A percentile compares a stretch with the other conserved stretches of the same genome.
Conservation (phyloP, 2,888 invertebrate genomes). For the Sacculina carcini region DNA sequence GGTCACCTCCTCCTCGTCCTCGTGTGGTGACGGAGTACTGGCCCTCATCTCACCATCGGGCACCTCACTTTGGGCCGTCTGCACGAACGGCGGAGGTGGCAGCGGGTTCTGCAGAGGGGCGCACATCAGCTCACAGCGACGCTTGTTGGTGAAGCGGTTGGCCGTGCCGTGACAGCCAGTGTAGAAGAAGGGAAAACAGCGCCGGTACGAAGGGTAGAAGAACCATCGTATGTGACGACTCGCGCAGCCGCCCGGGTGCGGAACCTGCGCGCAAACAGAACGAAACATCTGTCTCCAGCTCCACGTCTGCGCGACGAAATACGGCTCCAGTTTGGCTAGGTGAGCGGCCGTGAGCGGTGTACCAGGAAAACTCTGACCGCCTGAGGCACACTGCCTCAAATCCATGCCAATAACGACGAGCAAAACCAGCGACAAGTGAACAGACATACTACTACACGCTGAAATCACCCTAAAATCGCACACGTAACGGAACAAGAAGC, state of each 20-base stretch:
- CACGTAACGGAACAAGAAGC: too few relatives aligned
- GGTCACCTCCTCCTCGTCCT: too few relatives aligned
- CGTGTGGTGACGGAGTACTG: too few relatives aligned
- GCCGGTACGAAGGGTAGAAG: background rate
- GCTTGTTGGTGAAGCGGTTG: background rate
- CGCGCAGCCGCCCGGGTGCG: background rate
- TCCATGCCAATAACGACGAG: too few relatives aligned
- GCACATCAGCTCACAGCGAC: background rate
- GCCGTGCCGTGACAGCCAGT: background rate
- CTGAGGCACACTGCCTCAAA: too few relatives aligned
- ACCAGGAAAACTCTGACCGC: too few relatives aligned
- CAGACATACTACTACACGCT: too few relatives aligned
- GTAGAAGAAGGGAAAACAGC: background rate
- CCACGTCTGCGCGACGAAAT: background rate
- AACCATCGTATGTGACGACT: background rate
- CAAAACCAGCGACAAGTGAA: too few relatives aligned
- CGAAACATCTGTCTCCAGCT: background rate
- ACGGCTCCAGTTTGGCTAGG: background rate
- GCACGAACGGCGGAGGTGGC: background rate
- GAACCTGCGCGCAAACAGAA: background rate
- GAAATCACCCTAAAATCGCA: too few relatives aligned
- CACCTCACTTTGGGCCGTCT: too few relatives aligned
- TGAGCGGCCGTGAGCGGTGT: too few relatives aligned
- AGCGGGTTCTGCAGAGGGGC: background rate
- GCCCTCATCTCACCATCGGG: too few relatives aligned